Percentiles rank a stretch among this genome's conserved stretches.
These are phyloP conservation scores for Valencia hispanica DNA, from an alignment of 2,797 vertebrate genomes.

Conservation along the genomic window DNA sequence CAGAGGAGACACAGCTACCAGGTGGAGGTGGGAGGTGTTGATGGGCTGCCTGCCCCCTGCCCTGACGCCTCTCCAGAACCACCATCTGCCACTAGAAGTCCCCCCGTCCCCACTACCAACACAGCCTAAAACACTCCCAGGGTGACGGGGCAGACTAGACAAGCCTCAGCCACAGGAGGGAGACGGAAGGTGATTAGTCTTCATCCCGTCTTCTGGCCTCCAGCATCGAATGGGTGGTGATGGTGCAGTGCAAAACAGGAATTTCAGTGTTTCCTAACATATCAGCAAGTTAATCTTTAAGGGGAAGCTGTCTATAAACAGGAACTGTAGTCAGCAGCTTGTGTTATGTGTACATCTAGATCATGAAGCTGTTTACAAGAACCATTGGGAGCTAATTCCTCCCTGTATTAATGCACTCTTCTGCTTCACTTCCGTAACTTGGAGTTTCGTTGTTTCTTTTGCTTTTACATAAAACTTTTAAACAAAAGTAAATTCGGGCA, in stretches of 20 bases:
- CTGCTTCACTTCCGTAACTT: background rate
- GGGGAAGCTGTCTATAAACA: conserved; percentile 42
- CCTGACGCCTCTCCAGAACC: conserved; percentile 64
- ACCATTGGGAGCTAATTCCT: conserved; percentile 17
- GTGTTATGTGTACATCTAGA: background rate
- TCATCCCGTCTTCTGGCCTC: conserved; percentile 40
- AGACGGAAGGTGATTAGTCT: conserved; percentile 51
- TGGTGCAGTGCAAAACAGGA: conserved; percentile 36
- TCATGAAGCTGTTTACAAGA: conserved; percentile 21
- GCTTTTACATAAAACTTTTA: background rate
- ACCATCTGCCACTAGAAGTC: conserved; percentile 82
- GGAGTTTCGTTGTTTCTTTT: background rate
- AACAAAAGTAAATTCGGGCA: conserved; percentile 9
- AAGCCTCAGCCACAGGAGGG: conserved; percentile 59
- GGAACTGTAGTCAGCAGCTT: conserved; percentile 36
- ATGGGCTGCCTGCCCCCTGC: conserved; percentile 62
- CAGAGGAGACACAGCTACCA: conserved; percentile 56
- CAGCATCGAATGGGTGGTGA: conserved; percentile 19
- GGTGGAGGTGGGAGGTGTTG: conserved; percentile 78
- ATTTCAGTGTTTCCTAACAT: conserved; percentile 32
- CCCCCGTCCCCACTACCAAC: conserved; percentile 49
- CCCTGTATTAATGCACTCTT: background rate
- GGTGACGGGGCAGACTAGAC: conserved; percentile 49
- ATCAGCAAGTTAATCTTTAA: conserved; percentile 12
- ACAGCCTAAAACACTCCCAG: conserved; percentile 16